Conservation (phyloP, 2,797 vertebrate species). For the Molossus alvarezi region DNA sequence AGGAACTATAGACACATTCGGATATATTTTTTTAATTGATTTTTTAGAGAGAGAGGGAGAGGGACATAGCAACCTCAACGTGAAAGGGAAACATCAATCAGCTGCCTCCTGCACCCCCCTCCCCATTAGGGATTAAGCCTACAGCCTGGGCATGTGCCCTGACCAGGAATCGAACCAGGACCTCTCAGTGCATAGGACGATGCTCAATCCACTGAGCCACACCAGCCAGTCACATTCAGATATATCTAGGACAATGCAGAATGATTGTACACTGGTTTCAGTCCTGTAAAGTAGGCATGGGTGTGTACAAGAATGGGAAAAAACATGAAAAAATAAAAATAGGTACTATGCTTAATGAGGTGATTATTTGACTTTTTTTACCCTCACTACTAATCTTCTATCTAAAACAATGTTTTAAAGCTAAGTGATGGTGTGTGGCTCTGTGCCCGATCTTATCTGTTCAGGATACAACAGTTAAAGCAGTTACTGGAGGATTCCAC, state of each 20-base stretch:
- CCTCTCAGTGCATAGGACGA: no score
- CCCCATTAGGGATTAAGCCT: no score
- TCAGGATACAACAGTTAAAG: conserved; percentile 97
- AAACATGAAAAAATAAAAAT: conserved; percentile 38
- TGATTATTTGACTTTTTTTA: neutral
- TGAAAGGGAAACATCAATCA: no score
- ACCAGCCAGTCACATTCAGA: neutral
- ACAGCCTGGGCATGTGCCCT: no score
- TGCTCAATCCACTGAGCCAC: no score
- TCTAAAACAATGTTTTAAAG: no score
- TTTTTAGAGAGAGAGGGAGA: no score
- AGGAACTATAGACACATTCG: neutral
- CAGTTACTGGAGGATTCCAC: conserved; percentile 96
- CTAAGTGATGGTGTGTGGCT: neutral
- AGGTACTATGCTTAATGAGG: neutral
- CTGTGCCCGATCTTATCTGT: conserved; percentile 61
- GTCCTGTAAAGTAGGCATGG: neutral
- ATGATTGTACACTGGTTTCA: neutral
- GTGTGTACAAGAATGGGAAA: neutral
- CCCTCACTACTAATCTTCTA: neutral
- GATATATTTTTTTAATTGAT: no score
- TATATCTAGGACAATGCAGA: neutral
- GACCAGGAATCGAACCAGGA: no score
- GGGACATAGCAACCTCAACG: no score
- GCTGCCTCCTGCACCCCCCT: no score